Percentiles rank a stretch among this genome's conserved stretches.
Evolutionary conservation across 2,797 vertebrate genomes (phyloP).

Genomic region (Sternarchorhynchus goeldii): DNA sequence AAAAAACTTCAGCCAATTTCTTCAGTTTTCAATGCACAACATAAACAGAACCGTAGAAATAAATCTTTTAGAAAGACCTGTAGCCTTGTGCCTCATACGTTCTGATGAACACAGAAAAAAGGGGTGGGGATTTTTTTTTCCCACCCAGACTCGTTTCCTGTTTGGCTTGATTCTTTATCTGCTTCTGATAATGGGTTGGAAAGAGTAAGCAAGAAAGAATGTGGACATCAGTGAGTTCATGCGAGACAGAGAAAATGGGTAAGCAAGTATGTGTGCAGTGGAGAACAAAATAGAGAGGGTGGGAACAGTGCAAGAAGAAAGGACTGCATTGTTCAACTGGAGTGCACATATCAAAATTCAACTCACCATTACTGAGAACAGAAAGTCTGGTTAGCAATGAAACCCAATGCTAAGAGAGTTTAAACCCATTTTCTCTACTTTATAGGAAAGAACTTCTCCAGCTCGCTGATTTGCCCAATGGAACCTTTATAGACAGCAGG

Average conservation of each 20-base stretch:
- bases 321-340: constrained; percentile 38
- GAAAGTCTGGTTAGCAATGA: not conserved
- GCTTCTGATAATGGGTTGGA: not conserved
- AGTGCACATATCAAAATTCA: constrained; percentile 33
- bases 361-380: not conserved
- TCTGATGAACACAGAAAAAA: constrained; percentile 54
- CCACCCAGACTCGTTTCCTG: constrained; percentile 64
- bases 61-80: constrained; percentile 8
- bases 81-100: constrained; percentile 39
- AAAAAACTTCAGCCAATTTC: not conserved
- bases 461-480: too few species aligned
- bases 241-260: constrained; percentile 35
- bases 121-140: constrained; percentile 59
- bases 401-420: not conserved
- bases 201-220: not conserved
- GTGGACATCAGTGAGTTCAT: not conserved
- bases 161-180: constrained; percentile 68
- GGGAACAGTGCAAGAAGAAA: constrained; percentile 33
- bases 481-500: not conserved
- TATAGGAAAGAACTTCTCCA: not conserved
- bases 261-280: constrained; percentile 4
- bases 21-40: not conserved
- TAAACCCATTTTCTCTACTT: not conserved
- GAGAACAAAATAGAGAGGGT: not conserved
- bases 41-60: constrained; percentile 1